Evolutionary conservation across 2,797 vertebrate genomes (phyloP).

Genomic region (Hozukius guyotensis): DNA sequence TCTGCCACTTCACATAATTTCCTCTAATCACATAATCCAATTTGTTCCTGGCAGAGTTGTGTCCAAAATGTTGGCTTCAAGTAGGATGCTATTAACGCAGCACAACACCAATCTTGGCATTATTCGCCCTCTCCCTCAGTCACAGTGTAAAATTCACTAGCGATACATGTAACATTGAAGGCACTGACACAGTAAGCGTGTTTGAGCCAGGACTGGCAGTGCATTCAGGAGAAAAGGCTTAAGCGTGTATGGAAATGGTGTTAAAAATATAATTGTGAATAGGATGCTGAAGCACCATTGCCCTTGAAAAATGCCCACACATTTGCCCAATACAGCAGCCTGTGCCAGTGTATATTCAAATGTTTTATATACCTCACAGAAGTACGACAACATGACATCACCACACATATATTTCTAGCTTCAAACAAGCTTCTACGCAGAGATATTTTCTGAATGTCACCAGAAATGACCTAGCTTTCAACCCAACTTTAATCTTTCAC

Average conservation of each 20-base stretch:
- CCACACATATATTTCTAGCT: neutral
- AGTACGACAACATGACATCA: neutral
- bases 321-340: neutral
- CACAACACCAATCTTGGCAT: slow-evolving; percentile 22
- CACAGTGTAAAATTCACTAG: neutral
- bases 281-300: neutral
- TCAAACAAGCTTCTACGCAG: neutral
- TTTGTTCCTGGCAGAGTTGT: slow-evolving; percentile 57
- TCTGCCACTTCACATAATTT: slow-evolving; percentile 45
- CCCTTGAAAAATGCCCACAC: neutral
- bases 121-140: neutral
- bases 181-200: neutral
- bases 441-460: neutral
- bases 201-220: slow-evolving; percentile 10
- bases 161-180: slow-evolving; percentile 4
- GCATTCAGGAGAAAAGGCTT: neutral
- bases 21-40: slow-evolving; percentile 63
- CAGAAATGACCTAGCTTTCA: neutral
- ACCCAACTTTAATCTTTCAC: slow-evolving; percentile 33
- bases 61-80: slow-evolving; percentile 32
- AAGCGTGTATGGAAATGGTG: neutral
- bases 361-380: neutral
- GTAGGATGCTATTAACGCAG: slow-evolving; percentile 23
- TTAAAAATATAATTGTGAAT: slow-evolving; percentile 13
- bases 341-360: neutral